Evolutionary conservation across 1,140 invertebrate species (phyloP).

Genomic region (Drosophila sproati): DNA sequence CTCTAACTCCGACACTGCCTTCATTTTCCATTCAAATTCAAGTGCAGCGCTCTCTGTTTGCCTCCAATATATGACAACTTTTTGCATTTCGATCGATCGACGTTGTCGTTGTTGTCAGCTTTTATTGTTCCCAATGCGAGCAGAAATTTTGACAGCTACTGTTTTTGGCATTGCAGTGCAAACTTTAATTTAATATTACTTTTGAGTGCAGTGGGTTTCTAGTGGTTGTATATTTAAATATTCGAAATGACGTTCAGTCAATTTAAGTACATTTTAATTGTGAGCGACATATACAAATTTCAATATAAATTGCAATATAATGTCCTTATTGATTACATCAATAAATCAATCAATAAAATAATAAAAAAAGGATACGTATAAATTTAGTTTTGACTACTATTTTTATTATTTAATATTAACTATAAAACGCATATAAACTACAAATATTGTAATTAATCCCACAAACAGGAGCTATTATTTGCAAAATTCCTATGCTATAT

Average conservation of each 20-base stretch:
- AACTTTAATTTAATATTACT: slow-evolving; percentile 2
- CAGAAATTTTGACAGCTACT: slow-evolving; percentile 2
- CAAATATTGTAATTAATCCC: too few relatives aligned
- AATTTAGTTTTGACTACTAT: too few relatives aligned
- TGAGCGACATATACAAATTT: too few relatives aligned
- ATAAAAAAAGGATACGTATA: too few relatives aligned
- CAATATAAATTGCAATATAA: too few relatives aligned
- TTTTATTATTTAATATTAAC: too few relatives aligned
- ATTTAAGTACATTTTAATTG: too few relatives aligned
- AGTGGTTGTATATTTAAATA: not conserved
- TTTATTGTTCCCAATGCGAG: slow-evolving; percentile 29
- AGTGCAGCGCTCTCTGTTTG: slow-evolving; percentile 37
- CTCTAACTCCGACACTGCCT: slow-evolving; percentile 1
- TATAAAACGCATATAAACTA: too few relatives aligned
- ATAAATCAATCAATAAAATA: too few relatives aligned
- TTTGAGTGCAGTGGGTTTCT: not conserved
- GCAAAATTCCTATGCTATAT: too few relatives aligned
- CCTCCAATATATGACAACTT: slow-evolving; percentile 29
- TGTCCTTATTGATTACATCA: too few relatives aligned
- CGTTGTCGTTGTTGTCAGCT: slow-evolving; percentile 17
- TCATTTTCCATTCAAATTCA: slow-evolving; percentile 58
- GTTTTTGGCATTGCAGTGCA: slow-evolving; percentile 1
- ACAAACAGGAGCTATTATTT: too few relatives aligned
- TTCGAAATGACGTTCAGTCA: not conserved
- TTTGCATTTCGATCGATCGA: slow-evolving; percentile 19